Evolutionary conservation across 2,113 vertebrate species (phyloP), one percentile per base, ranked within the genome.

Genomic region (Melanostigma gelatinosum): DNA sequence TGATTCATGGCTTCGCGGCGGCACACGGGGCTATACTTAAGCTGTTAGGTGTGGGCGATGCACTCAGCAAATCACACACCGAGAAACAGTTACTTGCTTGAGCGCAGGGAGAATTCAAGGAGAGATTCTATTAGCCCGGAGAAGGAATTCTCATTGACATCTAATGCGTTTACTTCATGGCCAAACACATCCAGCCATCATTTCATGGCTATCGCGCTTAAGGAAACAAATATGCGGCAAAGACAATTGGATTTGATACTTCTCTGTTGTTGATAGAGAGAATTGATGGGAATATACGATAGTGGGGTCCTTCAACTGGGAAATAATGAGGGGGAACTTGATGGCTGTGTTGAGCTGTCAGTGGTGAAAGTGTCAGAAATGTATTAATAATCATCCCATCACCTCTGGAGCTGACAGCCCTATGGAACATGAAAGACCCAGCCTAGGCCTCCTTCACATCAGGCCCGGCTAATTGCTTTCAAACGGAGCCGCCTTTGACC

Each of bases 391-490:
- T 90, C 81, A 84, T 75, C 72, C 78, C 77, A 48, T 85, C 89
- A 86, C 86, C 76, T 78, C 83, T 81, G 86, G 60, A 88, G 82
- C 89, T 84, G 88, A 91, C 88, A 84, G 80, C 29, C 82, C 80
- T 86, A 70, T 82, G 76, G 78, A 86, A 88, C 89, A 90, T 92
- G 77, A 91, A 91, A 90, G 80, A 69, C 65, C 50, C 54, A 9
- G 61, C 64, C 76, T 44, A 40, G 82, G 50, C 72, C 75, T 79
- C 82, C 80, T 85, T 90, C 68, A 91, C 80, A 91, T 87, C 82
- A 82, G 69, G 20, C 75, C 79, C 15, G 38, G 87, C 88, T 94
- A 93, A 94, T 91, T 94, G 84, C 91, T 93, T 92, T 93, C 81
- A 91, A 93, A 89, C 72, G 1, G 82, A 73, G 87, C 57, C 18